Conservation (phyloP, 2,888 invertebrate species). For the Amphipyra tragopoginis region DNA sequence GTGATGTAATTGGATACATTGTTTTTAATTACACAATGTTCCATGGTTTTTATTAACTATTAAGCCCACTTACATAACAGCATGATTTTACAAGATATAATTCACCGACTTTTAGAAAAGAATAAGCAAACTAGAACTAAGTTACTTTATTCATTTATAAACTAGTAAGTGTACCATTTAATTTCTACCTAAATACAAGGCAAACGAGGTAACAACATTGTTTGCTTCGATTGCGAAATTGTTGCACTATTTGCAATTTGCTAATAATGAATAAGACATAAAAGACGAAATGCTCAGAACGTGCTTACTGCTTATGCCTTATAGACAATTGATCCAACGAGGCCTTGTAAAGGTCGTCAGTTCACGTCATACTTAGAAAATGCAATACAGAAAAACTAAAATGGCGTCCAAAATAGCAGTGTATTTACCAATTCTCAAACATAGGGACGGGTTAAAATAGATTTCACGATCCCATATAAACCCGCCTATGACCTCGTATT, state of each 20-base stretch:
- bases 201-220: neutral
- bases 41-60: conserved; percentile 15
- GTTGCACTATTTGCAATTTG: neutral
- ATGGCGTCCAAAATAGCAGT: neutral
- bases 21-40: conserved; percentile 40
- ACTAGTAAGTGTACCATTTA: neutral
- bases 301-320: neutral
- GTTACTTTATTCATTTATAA: neutral
- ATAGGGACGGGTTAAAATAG: conserved; percentile 33
- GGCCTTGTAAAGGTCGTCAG: conserved; percentile 13
- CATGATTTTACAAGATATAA: neutral
- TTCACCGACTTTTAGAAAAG: neutral
- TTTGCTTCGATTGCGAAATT: neutral
- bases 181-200: conserved; percentile 3
- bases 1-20: conserved; percentile 41
- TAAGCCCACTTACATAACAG: neutral
- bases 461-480: conserved; percentile 37
- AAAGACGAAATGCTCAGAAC: neutral
- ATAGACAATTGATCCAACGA: conserved; percentile 6
- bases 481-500: conserved; percentile 34
- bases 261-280: neutral
- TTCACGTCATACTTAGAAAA: conserved; percentile 16
- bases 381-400: conserved; percentile 14
- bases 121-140: neutral
- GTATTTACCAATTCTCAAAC: conserved; percentile 12